These are phyloP conservation scores for Diarsia dahlii DNA, from an alignment of 2,888 invertebrate species.

Conservation along the genomic window DNA sequence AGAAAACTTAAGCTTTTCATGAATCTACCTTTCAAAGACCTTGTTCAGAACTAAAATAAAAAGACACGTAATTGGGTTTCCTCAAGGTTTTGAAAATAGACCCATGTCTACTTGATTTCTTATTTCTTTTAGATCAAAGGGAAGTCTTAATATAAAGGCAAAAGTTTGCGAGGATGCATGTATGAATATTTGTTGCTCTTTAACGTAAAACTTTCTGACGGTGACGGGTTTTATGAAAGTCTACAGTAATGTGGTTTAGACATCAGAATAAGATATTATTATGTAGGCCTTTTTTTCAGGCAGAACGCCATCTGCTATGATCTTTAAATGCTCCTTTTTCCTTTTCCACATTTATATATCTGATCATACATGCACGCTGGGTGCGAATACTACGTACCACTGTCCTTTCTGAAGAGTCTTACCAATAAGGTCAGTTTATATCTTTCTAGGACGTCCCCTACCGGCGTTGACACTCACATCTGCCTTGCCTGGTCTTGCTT, in stretches of 20 bases:
- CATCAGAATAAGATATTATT: not conserved
- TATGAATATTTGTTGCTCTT: not conserved
- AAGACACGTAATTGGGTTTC: not conserved
- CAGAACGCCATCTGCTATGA: too few species aligned
- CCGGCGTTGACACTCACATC: too few species aligned
- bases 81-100: constrained; percentile 10
- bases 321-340: too few species aligned
- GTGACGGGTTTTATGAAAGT: not conserved
- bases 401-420: too few species aligned
- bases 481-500: too few species aligned
- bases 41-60: constrained; percentile 1
- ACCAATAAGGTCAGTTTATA: too few species aligned
- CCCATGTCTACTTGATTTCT: not conserved
- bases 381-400: too few species aligned
- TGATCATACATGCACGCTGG: too few species aligned
- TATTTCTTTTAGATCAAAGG: not conserved
- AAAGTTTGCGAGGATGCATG: not conserved
- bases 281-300: too few species aligned
- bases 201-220: not conserved
- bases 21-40: constrained; percentile 5
- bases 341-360: too few species aligned
- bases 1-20: constrained; percentile 1
- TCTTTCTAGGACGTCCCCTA: too few species aligned
- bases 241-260: not conserved
- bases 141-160: not conserved